These are phyloP conservation scores for Clostera curtula DNA, from an alignment of 2,888 invertebrate species.

Conservation along the genomic window DNA sequence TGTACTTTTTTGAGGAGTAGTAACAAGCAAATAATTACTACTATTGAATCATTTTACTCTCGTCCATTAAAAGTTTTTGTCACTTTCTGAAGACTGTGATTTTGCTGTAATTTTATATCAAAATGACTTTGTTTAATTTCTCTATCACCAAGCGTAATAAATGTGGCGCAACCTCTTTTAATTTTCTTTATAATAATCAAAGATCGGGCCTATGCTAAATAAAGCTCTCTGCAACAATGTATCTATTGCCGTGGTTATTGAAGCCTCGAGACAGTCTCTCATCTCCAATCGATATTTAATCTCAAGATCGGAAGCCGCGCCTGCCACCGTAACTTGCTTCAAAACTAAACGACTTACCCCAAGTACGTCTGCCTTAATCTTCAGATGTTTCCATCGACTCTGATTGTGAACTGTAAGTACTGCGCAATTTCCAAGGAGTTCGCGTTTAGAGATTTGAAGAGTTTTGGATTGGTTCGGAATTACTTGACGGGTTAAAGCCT, in stretches of 20 bases:
- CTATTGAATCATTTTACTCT: too few species aligned
- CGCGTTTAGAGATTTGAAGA: slow-evolving; percentile 12
- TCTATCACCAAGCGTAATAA: too few species aligned
- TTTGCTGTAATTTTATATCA: too few species aligned
- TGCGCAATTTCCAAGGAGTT: slow-evolving; percentile 21
- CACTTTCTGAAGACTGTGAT: too few species aligned
- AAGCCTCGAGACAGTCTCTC: background rate
- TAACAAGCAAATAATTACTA: too few species aligned
- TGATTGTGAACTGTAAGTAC: slow-evolving; percentile 18
- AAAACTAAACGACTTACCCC: background rate
- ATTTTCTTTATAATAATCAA: too few species aligned
- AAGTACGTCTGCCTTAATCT: background rate
- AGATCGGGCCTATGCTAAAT: too few species aligned
- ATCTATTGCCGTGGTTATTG: background rate
- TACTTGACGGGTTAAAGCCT: slow-evolving; percentile 16
- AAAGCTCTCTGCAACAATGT: too few species aligned
- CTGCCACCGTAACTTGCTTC: background rate
- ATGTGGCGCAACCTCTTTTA: too few species aligned
- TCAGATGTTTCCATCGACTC: slow-evolving; percentile 15
- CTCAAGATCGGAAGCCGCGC: background rate
- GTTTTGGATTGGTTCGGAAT: slow-evolving; percentile 18
- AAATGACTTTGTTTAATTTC: too few species aligned
- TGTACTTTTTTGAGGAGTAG: too few species aligned
- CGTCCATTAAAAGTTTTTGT: too few species aligned
- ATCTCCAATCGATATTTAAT: slow-evolving; percentile 1